phyloP scores from a whole-genome alignment of 2,888 invertebrate genomes.

The Dioctria linearis region DNA sequence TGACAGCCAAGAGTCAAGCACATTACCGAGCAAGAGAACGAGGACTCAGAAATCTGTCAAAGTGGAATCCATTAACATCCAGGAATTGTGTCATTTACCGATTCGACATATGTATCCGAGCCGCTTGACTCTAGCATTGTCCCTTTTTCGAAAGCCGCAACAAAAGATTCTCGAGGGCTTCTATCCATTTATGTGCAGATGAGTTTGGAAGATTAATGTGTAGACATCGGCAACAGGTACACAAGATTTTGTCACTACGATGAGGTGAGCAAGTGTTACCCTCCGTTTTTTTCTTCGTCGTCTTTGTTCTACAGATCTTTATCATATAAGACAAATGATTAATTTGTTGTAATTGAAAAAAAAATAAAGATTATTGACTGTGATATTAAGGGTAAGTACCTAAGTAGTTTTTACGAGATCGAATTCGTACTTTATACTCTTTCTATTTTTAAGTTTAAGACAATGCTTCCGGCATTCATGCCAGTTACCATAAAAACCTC shows the following conservation, averaged over 20 bases:
- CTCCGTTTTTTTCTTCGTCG: too few species aligned
- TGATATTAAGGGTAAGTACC: too few species aligned
- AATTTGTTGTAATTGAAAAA: slow-evolving; percentile 17
- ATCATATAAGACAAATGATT: slow-evolving; percentile 9
- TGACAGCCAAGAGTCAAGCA: slow-evolving; percentile 47
- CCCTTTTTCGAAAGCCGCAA: slow-evolving; percentile 54
- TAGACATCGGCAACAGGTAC: slow-evolving; percentile 59
- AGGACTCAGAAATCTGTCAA: slow-evolving; percentile 55
- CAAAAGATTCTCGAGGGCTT: slow-evolving; percentile 44
- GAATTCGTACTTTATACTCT: too few species aligned
- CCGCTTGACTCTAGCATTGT: slow-evolving; percentile 47
- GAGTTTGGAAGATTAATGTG: slow-evolving; percentile 56
- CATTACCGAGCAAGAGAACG: slow-evolving; percentile 23
- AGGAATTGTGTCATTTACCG: slow-evolving; percentile 59
- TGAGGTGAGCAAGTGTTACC: slow-evolving; percentile 35
- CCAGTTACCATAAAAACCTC: too few species aligned
- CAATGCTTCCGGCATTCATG: too few species aligned
- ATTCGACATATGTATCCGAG: slow-evolving; percentile 58
- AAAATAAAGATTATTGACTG: too few species aligned
- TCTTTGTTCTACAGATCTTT: not conserved
- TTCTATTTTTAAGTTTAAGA: too few species aligned
- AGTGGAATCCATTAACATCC: slow-evolving; percentile 51
- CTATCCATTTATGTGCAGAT: too few species aligned
- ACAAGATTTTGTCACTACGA: slow-evolving; percentile 22
- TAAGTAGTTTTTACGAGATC: too few species aligned